These are phyloP conservation scores for roundworm (Caenorhabditis elegans) DNA, from an alignment of 1,140 invertebrate genomes.

Conservation along the genomic window DNA sequence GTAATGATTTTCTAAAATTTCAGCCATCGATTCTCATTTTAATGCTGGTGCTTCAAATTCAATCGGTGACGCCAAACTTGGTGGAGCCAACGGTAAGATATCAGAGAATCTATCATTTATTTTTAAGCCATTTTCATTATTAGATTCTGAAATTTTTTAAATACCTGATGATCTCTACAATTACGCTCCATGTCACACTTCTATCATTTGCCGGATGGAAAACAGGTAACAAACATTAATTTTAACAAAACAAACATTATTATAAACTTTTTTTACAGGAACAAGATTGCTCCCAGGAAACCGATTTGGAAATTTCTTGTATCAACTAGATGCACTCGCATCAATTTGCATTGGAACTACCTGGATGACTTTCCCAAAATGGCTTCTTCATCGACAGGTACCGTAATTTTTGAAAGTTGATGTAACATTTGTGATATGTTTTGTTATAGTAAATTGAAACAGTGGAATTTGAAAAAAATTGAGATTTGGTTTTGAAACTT, in stretches of 20 bases:
- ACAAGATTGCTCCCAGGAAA: constrained; percentile 44
- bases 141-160: constrained; percentile 51
- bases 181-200: constrained; percentile 50
- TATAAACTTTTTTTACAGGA: constrained; percentile 37
- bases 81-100: constrained; percentile 43
- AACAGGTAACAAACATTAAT: constrained; percentile 21
- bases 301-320: constrained; percentile 56
- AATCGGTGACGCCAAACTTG: constrained; percentile 52
- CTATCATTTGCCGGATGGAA: constrained; percentile 50
- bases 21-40: constrained; percentile 51
- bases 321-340: constrained; percentile 63
- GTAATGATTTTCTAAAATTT: not conserved
- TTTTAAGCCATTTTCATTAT: not conserved
- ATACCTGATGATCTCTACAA: constrained; percentile 45
- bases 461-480: too few relatives aligned
- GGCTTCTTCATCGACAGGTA: constrained; percentile 63
- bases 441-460: not conserved
- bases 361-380: constrained; percentile 61
- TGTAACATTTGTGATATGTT: not conserved
- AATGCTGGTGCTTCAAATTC: constrained; percentile 54
- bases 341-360: constrained; percentile 61
- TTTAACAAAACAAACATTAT: not conserved
- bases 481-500: too few relatives aligned
- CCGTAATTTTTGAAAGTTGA: not conserved
- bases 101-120: not conserved